A percentile compares a stretch with the other conserved stretches of the same genome.
These are phyloP conservation scores for Setophaga kirtlandii DNA, from an alignment of 2,113 vertebrate genomes.

Conservation along the genomic window DNA sequence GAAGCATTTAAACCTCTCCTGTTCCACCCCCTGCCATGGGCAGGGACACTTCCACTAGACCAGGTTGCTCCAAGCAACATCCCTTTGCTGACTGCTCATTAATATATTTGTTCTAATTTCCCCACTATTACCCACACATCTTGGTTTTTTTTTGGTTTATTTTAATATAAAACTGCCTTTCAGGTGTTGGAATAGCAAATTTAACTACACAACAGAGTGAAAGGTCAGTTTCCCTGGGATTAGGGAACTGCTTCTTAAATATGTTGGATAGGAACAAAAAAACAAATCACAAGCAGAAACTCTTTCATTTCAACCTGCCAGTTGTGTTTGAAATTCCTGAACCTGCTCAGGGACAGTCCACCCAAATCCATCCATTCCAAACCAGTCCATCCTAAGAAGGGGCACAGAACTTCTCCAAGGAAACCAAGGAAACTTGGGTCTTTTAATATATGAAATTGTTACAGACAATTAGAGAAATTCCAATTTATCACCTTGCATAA, in stretches of 20 bases:
- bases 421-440: not conserved
- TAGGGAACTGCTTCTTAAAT: not conserved
- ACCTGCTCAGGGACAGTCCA: not conserved
- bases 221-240: not conserved
- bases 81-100: not conserved
- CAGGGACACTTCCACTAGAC: not conserved
- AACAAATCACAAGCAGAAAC: not conserved
- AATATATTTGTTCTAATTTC: not conserved
- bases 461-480: constrained; percentile 38
- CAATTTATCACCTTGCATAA: constrained; percentile 45
- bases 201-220: not conserved
- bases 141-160: rapidly evolving
- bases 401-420: not conserved
- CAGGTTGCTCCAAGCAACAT: not conserved
- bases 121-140: rapidly evolving
- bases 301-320: not conserved
- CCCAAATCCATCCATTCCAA: not conserved
- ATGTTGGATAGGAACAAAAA: not conserved
- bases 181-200: not conserved
- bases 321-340: not conserved
- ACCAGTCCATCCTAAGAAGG: not conserved
- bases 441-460: not conserved
- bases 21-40: not conserved
- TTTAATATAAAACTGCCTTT: not conserved
- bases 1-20: not conserved